These are phyloP conservation scores for Gonocerus acuteangulatus DNA, from an alignment of 2,888 invertebrate species.

Conservation along the genomic window DNA sequence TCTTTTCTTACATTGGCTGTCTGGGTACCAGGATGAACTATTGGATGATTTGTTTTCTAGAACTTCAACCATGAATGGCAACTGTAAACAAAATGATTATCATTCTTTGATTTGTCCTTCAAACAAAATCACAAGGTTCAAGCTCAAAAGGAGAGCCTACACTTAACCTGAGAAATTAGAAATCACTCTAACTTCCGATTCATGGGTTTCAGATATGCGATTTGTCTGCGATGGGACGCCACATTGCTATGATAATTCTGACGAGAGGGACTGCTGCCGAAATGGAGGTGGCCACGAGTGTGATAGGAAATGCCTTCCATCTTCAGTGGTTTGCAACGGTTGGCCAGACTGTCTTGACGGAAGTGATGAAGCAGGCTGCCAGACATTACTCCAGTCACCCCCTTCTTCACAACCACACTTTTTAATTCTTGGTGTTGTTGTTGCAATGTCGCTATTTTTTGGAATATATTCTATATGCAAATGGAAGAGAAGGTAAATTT, in stretches of 20 bases:
- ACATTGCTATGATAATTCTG: slow-evolving; percentile 61
- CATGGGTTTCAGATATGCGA: slow-evolving; percentile 43
- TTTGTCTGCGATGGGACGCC: slow-evolving; percentile 56
- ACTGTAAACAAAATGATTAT: too few species aligned
- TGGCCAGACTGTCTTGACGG: slow-evolving; percentile 72
- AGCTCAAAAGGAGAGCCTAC: too few species aligned
- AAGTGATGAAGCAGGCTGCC: slow-evolving; percentile 56
- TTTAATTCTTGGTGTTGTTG: slow-evolving; percentile 24
- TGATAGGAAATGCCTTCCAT: slow-evolving; percentile 64
- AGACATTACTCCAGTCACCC: slow-evolving; percentile 37
- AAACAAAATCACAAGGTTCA: too few species aligned
- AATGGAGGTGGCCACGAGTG: slow-evolving; percentile 48
- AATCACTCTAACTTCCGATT: too few species aligned
- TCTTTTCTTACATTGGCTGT: too few species aligned
- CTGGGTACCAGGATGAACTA: too few species aligned
- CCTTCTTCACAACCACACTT: slow-evolving; percentile 29
- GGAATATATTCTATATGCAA: slow-evolving; percentile 29
- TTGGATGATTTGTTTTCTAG: too few species aligned
- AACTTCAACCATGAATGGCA: too few species aligned
- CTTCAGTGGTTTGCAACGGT: slow-evolving; percentile 63
- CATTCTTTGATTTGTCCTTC: too few species aligned
- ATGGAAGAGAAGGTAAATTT: slow-evolving; percentile 30
- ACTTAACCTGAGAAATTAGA: too few species aligned
- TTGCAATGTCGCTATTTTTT: slow-evolving; percentile 16
- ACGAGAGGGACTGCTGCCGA: slow-evolving; percentile 62